These are phyloP conservation scores for Macrophya annulata DNA, from an alignment of 2,888 invertebrate species.

Conservation along the genomic window DNA sequence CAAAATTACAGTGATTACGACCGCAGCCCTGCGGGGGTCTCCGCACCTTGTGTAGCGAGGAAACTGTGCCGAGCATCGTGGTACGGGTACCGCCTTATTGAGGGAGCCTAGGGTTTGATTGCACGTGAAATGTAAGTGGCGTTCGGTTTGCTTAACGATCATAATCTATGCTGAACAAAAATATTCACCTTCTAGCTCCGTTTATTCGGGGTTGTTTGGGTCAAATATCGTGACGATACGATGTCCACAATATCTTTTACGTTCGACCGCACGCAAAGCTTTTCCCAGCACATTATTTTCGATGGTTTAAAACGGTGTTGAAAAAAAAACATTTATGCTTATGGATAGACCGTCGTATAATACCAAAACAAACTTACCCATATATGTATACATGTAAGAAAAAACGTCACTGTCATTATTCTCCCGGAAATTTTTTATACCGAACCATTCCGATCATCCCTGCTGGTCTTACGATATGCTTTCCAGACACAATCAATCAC, in stretches of 20 bases:
- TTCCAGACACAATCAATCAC: slow-evolving; percentile 61
- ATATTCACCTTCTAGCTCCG: background rate
- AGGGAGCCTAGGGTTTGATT: slow-evolving; percentile 66
- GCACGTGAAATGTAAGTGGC: slow-evolving; percentile 69
- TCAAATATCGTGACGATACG: background rate
- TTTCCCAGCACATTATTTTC: background rate
- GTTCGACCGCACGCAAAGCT: background rate
- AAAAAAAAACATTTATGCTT: background rate
- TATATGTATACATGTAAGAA: background rate
- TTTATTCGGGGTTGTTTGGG: background rate
- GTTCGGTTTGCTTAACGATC: slow-evolving; percentile 71
- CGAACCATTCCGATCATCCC: slow-evolving; percentile 28
- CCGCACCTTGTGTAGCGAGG: slow-evolving; percentile 53
- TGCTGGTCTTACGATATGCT: slow-evolving; percentile 34
- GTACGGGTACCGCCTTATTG: slow-evolving; percentile 44
- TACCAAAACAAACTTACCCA: background rate
- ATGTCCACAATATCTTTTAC: background rate
- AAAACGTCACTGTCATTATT: slow-evolving; percentile 32
- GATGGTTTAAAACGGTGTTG: background rate
- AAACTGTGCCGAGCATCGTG: slow-evolving; percentile 52
- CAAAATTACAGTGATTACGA: slow-evolving; percentile 77
- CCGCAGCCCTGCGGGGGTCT: slow-evolving; percentile 60
- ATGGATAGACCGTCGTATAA: background rate
- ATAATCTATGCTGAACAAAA: slow-evolving; percentile 63
- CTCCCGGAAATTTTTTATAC: slow-evolving; percentile 32